Evolutionary conservation across 2,113 vertebrate species (phyloP), one percentile per base, ranked within the genome.

Genomic region (Hassar affinis): DNA sequence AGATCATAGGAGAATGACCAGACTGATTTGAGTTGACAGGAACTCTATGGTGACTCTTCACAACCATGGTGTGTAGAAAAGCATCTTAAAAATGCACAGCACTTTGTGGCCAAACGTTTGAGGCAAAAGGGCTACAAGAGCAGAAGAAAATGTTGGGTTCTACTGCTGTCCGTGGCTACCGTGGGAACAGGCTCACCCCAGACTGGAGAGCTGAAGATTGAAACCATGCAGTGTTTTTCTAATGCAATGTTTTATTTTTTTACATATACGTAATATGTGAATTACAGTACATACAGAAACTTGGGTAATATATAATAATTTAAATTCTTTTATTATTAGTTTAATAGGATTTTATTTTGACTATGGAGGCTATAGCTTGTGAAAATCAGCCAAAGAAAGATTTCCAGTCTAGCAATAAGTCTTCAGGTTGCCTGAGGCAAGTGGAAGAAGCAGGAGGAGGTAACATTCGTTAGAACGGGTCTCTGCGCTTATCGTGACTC

Each of bases 401-500:
- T 52, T 78, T 82, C 69, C 4, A 47, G 62, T 38, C 38, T 17
- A 56, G n/a, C 30, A 78, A 25, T 25, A 45, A 42, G 54, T 79
- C 51, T 79, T 49, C 62, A 20, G 35, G 82, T 20, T 62, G 68
- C 64, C 72, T 42, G 18, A 49, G 52, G 54, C 62, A 59, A 47
- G 76, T 33, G 35, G 35, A 77, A 72, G 27, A 78, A 86, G 57
- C 47, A 62, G 52, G n/a, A 64, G 35, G 57, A 79, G 71, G 61
- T 20, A 78, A 35, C 51, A 30, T 69, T 78, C 87, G 49, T 59
- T 71, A 74, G 68, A 85, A 76, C 27, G 51, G 49, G 77, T 91
- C 81, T 64, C 49, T 5, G 59, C 64, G 80, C 85, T 68, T 85
- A 77, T 85, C 82, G 25, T 59, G 45, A 83, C 87, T 59, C 59